Percentiles rank a stretch among this genome's conserved stretches.
Conservation (phyloP, 2,888 invertebrate genomes). For the Caenorhabditis macrosperma region DNA sequence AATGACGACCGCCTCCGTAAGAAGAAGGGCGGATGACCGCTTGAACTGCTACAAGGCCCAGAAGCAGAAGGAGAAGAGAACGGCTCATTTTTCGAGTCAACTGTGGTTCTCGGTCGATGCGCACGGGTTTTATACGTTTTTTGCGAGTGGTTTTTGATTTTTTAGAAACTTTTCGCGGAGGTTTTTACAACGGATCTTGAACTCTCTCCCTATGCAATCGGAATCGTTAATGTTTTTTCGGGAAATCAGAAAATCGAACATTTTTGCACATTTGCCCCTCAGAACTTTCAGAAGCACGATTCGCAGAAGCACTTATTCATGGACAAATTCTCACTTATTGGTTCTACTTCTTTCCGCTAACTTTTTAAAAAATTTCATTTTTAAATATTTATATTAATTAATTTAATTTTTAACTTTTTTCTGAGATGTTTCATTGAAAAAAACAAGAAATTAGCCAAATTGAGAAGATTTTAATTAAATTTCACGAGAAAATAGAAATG, state of each 20-base stretch:
- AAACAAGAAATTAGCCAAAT: no score
- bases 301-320: no score
- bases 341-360: no score
- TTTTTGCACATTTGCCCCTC: no score
- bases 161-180: not conserved
- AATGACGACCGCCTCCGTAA: not conserved
- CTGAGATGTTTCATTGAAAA: no score
- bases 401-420: no score
- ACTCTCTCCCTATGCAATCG: not conserved
- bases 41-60: not conserved
- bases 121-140: not conserved
- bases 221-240: not conserved
- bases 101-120: no score
- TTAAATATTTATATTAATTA: no score
- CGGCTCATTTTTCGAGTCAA: not conserved
- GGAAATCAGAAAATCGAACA: not conserved
- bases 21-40: conserved; percentile 3
- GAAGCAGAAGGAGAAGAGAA: not conserved
- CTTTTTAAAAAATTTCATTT: no score
- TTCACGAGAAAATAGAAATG: not conserved
- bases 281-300: no score
- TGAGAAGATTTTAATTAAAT: not conserved
- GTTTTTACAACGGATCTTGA: not conserved
- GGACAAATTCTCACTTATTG: no score
- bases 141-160: not conserved